phyloP scores from a whole-genome alignment of 1,140 invertebrate genomes.

The Pectinophora gossypiella region DNA sequence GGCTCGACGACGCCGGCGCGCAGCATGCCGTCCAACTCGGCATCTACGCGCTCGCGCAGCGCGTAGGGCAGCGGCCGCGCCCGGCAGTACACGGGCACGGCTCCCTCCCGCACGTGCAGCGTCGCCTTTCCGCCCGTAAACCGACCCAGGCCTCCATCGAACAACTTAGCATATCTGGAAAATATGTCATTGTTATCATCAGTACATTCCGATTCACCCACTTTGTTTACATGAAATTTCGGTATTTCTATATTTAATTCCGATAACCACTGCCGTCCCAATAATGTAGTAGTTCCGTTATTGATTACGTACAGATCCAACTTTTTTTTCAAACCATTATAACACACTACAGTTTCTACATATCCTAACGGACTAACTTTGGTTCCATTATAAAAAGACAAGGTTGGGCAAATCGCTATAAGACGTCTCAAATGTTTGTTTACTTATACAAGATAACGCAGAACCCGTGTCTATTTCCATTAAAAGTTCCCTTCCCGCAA shows the following conservation, averaged over 20 bases:
- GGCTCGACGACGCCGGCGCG: slow-evolving; percentile 4
- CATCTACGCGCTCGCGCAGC: slow-evolving; percentile 2
- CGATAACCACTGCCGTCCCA: slow-evolving; percentile 30
- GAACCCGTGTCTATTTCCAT: slow-evolving; percentile 12
- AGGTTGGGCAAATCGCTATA: not conserved
- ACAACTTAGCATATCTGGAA: slow-evolving; percentile 3
- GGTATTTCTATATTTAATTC: slow-evolving; percentile 15
- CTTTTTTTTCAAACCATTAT: slow-evolving; percentile 1
- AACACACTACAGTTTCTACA: not conserved
- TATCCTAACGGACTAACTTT: slow-evolving; percentile 6
- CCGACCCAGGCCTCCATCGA: slow-evolving; percentile 2
- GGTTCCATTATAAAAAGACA: slow-evolving; percentile 3
- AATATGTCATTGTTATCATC: not conserved
- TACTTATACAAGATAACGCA: slow-evolving; percentile 8
- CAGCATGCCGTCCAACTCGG: slow-evolving; percentile 4
- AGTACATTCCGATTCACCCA: not conserved
- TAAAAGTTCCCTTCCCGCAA: not conserved
- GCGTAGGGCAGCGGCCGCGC: slow-evolving; percentile 4
- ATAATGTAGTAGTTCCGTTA: slow-evolving; percentile 10
- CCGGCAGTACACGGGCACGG: not conserved
- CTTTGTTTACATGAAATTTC: not conserved
- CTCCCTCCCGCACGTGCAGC: not conserved
- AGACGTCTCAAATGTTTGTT: not conserved
- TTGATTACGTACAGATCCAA: slow-evolving; percentile 9
- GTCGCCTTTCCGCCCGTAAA: not conserved